phyloP scores from a whole-genome alignment of 2,888 invertebrate genomes.

The Phengaris alcon region DNA sequence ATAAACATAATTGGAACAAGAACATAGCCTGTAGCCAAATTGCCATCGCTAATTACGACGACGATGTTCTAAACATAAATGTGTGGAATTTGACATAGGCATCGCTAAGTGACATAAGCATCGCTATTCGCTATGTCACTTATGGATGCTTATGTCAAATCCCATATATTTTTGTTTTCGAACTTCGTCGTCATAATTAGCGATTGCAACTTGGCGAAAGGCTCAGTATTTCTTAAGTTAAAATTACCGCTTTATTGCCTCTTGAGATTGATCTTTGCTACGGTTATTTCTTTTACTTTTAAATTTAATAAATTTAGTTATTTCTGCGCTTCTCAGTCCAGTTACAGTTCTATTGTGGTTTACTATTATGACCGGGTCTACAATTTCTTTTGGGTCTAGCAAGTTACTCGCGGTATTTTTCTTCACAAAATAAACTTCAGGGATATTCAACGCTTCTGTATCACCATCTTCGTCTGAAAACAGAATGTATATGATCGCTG shows the following conservation, averaged over 20 bases:
- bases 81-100: too few relatives aligned
- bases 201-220: too few relatives aligned
- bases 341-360: constrained; percentile 66
- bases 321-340: constrained; percentile 58
- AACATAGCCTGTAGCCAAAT: neutral
- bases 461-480: constrained; percentile 51
- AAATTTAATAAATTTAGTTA: constrained; percentile 58
- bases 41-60: too few relatives aligned
- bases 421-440: constrained; percentile 60
- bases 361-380: constrained; percentile 57
- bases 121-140: too few relatives aligned
- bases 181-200: too few relatives aligned
- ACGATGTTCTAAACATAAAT: too few relatives aligned
- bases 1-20: neutral
- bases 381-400: constrained; percentile 40
- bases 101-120: too few relatives aligned
- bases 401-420: constrained; percentile 40
- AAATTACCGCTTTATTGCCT: too few relatives aligned
- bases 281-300: constrained; percentile 53
- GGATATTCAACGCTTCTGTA: constrained; percentile 46
- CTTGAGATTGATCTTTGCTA: neutral
- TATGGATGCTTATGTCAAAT: too few relatives aligned
- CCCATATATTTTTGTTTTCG: too few relatives aligned
- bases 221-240: too few relatives aligned
- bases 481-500: constrained; percentile 57